Base-by-base conservation (phyloP, 2,888 invertebrate species). In the Stenoptilia bipunctidactyla region DNA sequence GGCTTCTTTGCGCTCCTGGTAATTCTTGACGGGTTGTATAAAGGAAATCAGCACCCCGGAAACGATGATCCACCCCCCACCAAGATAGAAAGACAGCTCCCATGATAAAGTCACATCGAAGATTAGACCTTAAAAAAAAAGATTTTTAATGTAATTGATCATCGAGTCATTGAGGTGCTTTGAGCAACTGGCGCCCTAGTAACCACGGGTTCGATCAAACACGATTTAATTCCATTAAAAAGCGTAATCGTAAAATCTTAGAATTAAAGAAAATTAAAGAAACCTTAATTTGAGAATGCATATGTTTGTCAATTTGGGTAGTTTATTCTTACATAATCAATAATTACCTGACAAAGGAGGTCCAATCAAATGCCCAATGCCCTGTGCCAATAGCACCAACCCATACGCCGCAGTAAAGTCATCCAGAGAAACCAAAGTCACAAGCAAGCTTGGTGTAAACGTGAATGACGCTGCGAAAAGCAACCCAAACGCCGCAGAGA, bases 361-460 rank as follows among this genome's bases (percentile, higher is more conserved):
- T 38, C 97, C 98, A 45, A 93, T 85, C 37, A 97, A 85, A 80
- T 95, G 96, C 2, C 96, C 97, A 45, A 97, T 89, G 10, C 98
- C 98, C 72, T 97, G 96, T 44, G 94, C 92, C 40, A 97, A 79
- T 53, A 96, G 80, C 50, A 93, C 90, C 52, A 98, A 73, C 13
- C 97, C 97, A 68, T 97, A 98, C 10, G 96, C 96, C 47, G 92
- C 91, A 3, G 97, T 96, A 65, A 98, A 96, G 50, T 93, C 89
- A 62, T 96, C 95, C 61, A 97, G 74, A 3, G 96, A 94, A 27
- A 97, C 92, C 55, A 97, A 79, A 58, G 94, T 91, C 35, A 96
- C 94, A 49, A 97, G 77, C 53, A 98, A 90, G 56, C 94, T 92
- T 0, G 96, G 94, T 0, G 96, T 96, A 51, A 97, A 92, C 1